Evolutionary conservation across 1,140 invertebrate genomes (phyloP), one percentile per base, ranked within the genome.

Genomic region (Drosophila saltans): DNA sequence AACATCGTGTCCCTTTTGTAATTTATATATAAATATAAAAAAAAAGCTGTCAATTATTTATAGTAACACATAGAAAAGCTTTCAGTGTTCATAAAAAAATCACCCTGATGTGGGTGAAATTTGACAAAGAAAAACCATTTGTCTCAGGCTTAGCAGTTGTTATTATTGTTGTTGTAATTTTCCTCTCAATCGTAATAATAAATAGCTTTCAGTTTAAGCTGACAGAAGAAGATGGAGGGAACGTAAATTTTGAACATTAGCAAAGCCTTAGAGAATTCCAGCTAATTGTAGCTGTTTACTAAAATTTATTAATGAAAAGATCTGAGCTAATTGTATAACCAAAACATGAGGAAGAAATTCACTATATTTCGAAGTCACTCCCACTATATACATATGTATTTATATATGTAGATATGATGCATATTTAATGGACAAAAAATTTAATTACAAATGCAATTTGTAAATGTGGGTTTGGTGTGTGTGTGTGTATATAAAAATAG

Each of bases 81-180:
- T 43, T 55, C 30, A 43, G 63, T 39, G 65, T 58, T 55, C 30
- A 33, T 21, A 60, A 8, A 41, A 41, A 43, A 57, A 69, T 71
- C 69, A 61, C 26, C n/a, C n/a, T 36, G 16, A 36, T 21, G 6
- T 39, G 40, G 66, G 65, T 66, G 62, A 57, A 78, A 58, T 68
- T 64, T 67, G 55, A 66, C 74, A 84, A 66, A 78, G 63, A 52
- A 69, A 78, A 78, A 76, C 64, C 82, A 86, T 86, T 85, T 84
- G 74, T 84, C 78, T 69, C 16, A 10, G 65, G 30, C 16, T 59
- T 55, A 69, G 39, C 55, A 24, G 16, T 48, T 48, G 45, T 30
- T 30, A 3, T 30, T 2, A 30, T 30, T 2, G 2, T 4, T 33
- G 24, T 28, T 28, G 8, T 7, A 5, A 16, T 48, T 24, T 48